Evolutionary conservation across 2,888 invertebrate genomes (phyloP).

Genomic region (Eristalis tenax): DNA sequence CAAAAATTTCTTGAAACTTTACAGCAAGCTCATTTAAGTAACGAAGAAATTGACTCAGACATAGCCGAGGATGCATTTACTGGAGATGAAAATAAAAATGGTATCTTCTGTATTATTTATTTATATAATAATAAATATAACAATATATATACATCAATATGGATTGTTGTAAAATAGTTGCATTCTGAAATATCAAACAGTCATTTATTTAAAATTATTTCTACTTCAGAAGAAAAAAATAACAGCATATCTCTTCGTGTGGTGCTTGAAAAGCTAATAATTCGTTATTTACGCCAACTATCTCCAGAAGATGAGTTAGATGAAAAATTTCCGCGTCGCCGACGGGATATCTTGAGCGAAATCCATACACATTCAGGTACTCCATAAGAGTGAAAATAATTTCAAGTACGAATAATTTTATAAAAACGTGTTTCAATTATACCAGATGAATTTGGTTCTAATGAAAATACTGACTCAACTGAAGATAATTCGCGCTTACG

Average conservation of each 20-base stretch:
- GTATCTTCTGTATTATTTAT: neutral
- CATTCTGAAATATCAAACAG: neutral
- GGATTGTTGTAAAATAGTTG: no score
- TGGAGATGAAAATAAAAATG: neutral
- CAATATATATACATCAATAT: no score
- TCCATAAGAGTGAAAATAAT: neutral
- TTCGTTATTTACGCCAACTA: conserved; percentile 73
- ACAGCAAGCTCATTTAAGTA: conserved; percentile 67
- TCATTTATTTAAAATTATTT: neutral
- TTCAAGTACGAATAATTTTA: neutral
- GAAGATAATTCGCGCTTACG: conserved; percentile 41
- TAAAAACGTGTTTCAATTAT: neutral
- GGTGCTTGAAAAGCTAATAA: conserved; percentile 73
- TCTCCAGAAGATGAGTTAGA: conserved; percentile 71
- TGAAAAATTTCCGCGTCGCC: conserved; percentile 47
- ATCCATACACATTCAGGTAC: conserved; percentile 13
- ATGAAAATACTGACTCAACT: neutral
- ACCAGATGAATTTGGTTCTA: conserved; percentile 40
- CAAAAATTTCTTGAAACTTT: conserved; percentile 74
- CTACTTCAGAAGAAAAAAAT: conserved; percentile 54
- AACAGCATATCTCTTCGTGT: conserved; percentile 70
- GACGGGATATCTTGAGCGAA: conserved; percentile 13
- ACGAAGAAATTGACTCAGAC: conserved; percentile 59
- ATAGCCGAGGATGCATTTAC: conserved; percentile 33
- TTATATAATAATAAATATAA: no score